Conservation (phyloP, 2,113 vertebrate species). For the Gulo gulo region DNA sequence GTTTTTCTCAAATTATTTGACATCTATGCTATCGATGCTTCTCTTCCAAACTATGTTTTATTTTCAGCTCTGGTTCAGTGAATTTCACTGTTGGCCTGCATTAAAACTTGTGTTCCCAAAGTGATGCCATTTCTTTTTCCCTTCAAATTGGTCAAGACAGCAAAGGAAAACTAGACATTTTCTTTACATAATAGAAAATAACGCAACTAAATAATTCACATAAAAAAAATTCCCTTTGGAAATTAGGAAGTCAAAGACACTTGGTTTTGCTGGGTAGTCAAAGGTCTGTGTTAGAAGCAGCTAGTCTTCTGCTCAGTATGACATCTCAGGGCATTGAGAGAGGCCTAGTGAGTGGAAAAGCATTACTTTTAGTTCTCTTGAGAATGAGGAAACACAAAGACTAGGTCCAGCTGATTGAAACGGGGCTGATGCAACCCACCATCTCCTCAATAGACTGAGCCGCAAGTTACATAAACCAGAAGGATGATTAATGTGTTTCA, state of each 20-base stretch:
- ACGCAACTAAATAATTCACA: neutral
- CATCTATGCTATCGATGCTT: neutral
- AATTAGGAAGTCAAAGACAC: neutral
- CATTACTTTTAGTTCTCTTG: neutral
- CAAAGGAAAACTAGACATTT: slow-evolving; percentile 10
- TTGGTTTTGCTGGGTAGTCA: neutral
- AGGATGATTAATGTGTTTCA: slow-evolving; percentile 27
- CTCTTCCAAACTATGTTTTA: slow-evolving; percentile 15
- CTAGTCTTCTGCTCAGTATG: neutral
- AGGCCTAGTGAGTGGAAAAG: neutral
- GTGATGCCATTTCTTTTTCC: neutral
- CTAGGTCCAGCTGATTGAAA: slow-evolving; percentile 10
- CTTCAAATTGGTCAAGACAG: neutral
- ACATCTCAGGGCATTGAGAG: neutral
- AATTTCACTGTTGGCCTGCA: neutral
- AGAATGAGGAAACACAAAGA: slow-evolving; percentile 6
- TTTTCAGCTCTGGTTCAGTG: slow-evolving; percentile 19
- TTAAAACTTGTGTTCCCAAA: slow-evolving; percentile 2
- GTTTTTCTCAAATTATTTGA: neutral
- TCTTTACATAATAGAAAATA: slow-evolving; percentile 3
- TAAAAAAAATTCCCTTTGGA: neutral
- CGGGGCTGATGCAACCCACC: neutral
- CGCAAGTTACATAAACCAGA: neutral
- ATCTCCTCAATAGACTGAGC: neutral
- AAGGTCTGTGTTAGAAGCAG: neutral